Evolutionary conservation across 1,140 invertebrate species (phyloP).

Genomic region (Atta texana): DNA sequence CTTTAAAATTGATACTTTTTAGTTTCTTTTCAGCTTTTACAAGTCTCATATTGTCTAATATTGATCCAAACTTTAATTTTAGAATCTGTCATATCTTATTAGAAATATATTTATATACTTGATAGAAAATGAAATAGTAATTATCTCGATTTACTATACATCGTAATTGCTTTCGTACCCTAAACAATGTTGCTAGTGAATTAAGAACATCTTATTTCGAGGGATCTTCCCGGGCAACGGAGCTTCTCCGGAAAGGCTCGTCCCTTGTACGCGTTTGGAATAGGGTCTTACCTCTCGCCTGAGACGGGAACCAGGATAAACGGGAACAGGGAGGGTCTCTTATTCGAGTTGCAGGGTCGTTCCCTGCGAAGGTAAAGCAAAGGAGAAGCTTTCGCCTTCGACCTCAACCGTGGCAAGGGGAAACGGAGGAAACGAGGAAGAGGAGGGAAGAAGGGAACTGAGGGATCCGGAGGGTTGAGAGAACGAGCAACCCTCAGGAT

Average conservation of each 20-base stretch:
- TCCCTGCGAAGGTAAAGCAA: slow-evolving; percentile 77
- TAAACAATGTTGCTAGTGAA: slow-evolving; percentile 38
- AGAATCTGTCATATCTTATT: background rate
- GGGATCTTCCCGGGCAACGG: slow-evolving; percentile 32
- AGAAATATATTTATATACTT: background rate
- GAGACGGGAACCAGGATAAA: slow-evolving; percentile 72
- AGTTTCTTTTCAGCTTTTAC: background rate
- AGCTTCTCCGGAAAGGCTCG: slow-evolving; percentile 45
- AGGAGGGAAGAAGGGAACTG: slow-evolving; percentile 50
- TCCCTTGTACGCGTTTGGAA: slow-evolving; percentile 68
- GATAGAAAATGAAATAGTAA: background rate
- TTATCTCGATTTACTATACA: background rate
- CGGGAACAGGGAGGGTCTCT: slow-evolving; percentile 79
- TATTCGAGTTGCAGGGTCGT: slow-evolving; percentile 79
- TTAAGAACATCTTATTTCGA: slow-evolving; percentile 61
- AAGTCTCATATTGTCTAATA: background rate
- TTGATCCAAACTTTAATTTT: slow-evolving; percentile 12
- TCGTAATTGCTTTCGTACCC: background rate
- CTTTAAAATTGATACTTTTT: background rate
- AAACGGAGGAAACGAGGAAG: slow-evolving; percentile 54
- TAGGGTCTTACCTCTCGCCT: slow-evolving; percentile 67
- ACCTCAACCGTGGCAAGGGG: slow-evolving; percentile 58
- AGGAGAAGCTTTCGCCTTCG: slow-evolving; percentile 80
- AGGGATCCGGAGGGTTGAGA: slow-evolving; percentile 76
- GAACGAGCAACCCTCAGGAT: slow-evolving; percentile 80